Percentiles rank a stretch among this genome's conserved stretches.
Conservation (phyloP, 2,888 invertebrate genomes). For the Leptopterna dolabrata region DNA sequence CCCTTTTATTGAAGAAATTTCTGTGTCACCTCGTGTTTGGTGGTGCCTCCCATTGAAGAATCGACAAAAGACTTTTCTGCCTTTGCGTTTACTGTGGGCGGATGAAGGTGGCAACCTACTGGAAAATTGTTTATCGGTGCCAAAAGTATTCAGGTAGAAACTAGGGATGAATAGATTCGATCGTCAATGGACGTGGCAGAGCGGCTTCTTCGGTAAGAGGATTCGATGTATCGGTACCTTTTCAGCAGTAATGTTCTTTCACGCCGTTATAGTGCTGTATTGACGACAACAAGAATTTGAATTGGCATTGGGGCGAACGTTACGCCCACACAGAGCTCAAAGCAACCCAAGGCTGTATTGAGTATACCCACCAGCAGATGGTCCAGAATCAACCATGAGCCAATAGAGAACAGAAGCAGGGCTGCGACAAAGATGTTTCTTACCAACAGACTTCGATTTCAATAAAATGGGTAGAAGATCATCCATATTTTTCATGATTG, state of each 20-base stretch:
- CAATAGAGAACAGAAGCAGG: no score
- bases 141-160: slow-evolving; percentile 17
- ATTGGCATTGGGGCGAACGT: no score
- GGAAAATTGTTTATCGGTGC: slow-evolving; percentile 34
- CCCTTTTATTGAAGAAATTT: slow-evolving; percentile 11
- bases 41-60: background rate
- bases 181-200: background rate
- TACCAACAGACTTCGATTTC: no score
- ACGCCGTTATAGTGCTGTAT: background rate
- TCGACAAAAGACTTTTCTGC: background rate
- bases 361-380: no score
- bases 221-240: slow-evolving; percentile 16
- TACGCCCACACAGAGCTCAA: no score
- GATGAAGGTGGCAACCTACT: slow-evolving; percentile 33
- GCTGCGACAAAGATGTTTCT: no score
- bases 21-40: background rate
- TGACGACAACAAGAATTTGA: no score
- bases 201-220: slow-evolving; percentile 7
- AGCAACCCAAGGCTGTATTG: no score
- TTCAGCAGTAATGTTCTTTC: background rate
- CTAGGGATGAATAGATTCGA: slow-evolving; percentile 9
- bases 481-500: no score
- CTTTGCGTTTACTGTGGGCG: background rate
- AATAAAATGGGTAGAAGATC: no score
- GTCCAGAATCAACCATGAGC: no score